Evolutionary conservation across 2,113 vertebrate species (phyloP).

Genomic region (Scalopus aquaticus): DNA sequence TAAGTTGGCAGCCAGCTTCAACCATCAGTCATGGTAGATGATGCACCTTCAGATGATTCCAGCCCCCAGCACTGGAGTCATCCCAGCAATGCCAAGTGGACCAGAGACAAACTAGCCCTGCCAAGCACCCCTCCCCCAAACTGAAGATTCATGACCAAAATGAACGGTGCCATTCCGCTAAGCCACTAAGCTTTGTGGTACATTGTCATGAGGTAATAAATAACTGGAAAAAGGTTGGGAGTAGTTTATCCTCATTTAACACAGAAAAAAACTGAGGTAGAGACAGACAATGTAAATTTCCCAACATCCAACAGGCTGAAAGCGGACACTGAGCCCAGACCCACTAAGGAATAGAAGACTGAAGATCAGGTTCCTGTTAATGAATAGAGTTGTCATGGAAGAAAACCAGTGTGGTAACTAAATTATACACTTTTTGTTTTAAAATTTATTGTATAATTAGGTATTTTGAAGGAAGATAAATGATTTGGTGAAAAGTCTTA

Average conservation of each 20-base stretch:
- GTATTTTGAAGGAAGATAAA: conserved; percentile 6
- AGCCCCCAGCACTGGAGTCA: neutral
- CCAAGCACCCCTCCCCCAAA: neutral
- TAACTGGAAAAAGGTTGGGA: neutral
- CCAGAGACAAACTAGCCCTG: neutral
- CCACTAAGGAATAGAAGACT: neutral
- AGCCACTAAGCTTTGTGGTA: neutral
- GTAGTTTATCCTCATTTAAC: neutral
- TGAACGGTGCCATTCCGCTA: neutral
- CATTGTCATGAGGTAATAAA: neutral
- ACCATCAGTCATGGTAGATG: neutral
- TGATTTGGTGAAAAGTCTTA: neutral
- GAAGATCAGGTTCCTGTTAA: neutral
- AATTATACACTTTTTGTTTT: neutral
- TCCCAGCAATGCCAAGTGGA: neutral
- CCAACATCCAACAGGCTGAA: neutral
- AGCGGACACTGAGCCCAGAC: neutral
- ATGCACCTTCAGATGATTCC: neutral
- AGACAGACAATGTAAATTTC: neutral
- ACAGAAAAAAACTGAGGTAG: neutral
- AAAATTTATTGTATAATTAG: conserved; percentile 7
- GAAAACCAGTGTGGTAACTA: neutral
- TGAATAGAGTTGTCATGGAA: neutral
- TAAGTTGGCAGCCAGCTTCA: neutral
- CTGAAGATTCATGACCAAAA: neutral